Percentiles rank a stretch among this genome's conserved stretches.
Conservation (phyloP, 2,888 invertebrate genomes). For the Danaus chrysippus region DNA sequence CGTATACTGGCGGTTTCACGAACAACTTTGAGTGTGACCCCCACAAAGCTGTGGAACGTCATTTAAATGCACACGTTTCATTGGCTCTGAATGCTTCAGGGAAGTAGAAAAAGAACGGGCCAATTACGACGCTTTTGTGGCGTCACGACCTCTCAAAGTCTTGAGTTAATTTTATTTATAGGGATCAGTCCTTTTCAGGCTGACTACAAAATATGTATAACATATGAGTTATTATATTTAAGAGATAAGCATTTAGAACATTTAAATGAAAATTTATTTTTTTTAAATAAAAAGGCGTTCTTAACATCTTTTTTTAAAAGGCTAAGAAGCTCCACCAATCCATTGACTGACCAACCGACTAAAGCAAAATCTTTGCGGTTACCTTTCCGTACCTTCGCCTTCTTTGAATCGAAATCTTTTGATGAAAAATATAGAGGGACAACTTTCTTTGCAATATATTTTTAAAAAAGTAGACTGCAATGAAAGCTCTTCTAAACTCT, state of each 20-base stretch:
- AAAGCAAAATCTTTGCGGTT: conserved; percentile 41
- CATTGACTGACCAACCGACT: conserved; percentile 37
- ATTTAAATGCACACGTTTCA: conserved; percentile 80
- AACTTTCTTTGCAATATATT: conserved; percentile 7
- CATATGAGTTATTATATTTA: conserved; percentile 10
- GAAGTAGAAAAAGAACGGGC: conserved; percentile 78
- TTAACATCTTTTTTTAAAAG: conserved; percentile 26
- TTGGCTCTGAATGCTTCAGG: conserved; percentile 78
- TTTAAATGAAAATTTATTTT: background rate
- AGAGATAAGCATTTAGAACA: background rate
- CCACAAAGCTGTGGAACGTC: conserved; percentile 77
- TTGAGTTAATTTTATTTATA: conserved; percentile 73
- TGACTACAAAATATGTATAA: conserved; percentile 21
- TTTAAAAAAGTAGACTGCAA: conserved; percentile 5
- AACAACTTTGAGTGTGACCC: conserved; percentile 73
- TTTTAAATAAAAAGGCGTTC: conserved; percentile 4
- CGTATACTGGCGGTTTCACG: conserved; percentile 66
- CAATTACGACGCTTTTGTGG: conserved; percentile 78
- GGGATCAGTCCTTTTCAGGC: conserved; percentile 60
- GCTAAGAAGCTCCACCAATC: conserved; percentile 32
- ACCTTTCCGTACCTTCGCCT: conserved; percentile 41
- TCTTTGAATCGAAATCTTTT: conserved; percentile 38
- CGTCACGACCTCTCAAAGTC: conserved; percentile 69
- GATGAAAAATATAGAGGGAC: conserved; percentile 34
- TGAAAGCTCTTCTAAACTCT: conserved; percentile 3